These are phyloP conservation scores for Galaxea fascicularis DNA, from an alignment of 92 coral and sea anemone species.

Conservation along the genomic window DNA sequence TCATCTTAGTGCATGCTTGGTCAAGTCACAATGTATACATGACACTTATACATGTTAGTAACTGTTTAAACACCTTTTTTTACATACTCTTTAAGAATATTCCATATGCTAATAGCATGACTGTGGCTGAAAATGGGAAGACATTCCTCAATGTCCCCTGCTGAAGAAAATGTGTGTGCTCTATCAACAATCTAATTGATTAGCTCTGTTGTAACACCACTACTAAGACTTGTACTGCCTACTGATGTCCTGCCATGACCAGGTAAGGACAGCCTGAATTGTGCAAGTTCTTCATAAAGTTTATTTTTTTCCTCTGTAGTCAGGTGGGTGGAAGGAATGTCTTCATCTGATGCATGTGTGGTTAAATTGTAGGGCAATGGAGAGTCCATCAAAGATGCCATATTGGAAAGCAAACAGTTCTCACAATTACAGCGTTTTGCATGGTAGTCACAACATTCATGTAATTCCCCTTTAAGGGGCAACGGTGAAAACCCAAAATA, in stretches of 20 bases:
- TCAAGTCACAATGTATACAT: too few species aligned
- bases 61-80: not conserved
- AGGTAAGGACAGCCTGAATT: conserved; percentile 69
- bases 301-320: conserved; percentile 28
- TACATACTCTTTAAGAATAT: conserved; percentile 31
- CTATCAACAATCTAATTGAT: conserved; percentile 48
- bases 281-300: conserved; percentile 48
- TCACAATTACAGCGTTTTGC: conserved; percentile 50
- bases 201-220: conserved; percentile 64
- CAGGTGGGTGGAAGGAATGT: conserved; percentile 2
- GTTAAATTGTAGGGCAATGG: not conserved
- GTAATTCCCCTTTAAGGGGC: conserved; percentile 16
- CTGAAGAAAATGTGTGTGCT: not conserved
- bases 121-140: conserved; percentile 53
- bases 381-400: conserved; percentile 40
- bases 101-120: conserved; percentile 45
- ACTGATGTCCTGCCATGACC: conserved; percentile 70
- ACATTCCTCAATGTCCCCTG: conserved; percentile 32
- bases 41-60: not conserved
- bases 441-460: conserved; percentile 71
- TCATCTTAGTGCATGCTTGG: too few species aligned
- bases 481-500: conserved; percentile 58
- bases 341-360: not conserved
- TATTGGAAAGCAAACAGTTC: conserved; percentile 45
- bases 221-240: conserved; percentile 65